Evolutionary conservation across 2,888 invertebrate genomes (phyloP).

Genomic region (Himalopsyche anomala): DNA sequence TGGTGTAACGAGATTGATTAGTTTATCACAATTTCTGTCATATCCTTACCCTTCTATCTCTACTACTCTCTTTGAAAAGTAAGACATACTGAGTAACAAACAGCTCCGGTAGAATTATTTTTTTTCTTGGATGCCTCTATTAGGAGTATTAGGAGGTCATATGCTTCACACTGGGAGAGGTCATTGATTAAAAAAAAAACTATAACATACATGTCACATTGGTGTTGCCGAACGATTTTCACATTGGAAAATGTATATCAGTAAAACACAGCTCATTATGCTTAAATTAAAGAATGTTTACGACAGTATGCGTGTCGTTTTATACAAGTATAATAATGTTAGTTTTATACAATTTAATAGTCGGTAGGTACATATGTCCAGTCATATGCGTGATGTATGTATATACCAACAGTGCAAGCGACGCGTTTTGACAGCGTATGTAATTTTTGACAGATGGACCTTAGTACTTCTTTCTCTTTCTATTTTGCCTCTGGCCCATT

Average conservation of each 20-base stretch:
- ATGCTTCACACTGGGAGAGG: no score
- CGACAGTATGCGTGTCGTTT: not conserved
- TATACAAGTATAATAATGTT: not conserved
- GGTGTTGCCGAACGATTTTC: not conserved
- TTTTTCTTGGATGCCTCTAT: no score
- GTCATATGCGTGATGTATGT: conserved; percentile 52
- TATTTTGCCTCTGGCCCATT: conserved; percentile 61
- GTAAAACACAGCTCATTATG: not conserved
- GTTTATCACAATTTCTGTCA: no score
- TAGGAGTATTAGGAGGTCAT: no score
- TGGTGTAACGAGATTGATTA: no score
- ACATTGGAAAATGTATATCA: not conserved
- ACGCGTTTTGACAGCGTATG: conserved; percentile 64
- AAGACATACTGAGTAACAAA: no score
- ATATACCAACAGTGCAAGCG: conserved; percentile 53
- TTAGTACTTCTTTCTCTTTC: conserved; percentile 53
- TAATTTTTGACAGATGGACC: conserved; percentile 62
- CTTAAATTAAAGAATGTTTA: not conserved
- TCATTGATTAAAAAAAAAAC: no score
- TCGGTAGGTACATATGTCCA: not conserved
- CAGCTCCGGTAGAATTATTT: no score
- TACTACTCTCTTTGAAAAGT: no score
- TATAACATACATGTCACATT: no score
- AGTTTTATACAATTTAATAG: not conserved
- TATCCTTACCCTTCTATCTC: no score